Base-by-base conservation (phyloP, 2,888 invertebrate genomes). In the Biston betularia region DNA sequence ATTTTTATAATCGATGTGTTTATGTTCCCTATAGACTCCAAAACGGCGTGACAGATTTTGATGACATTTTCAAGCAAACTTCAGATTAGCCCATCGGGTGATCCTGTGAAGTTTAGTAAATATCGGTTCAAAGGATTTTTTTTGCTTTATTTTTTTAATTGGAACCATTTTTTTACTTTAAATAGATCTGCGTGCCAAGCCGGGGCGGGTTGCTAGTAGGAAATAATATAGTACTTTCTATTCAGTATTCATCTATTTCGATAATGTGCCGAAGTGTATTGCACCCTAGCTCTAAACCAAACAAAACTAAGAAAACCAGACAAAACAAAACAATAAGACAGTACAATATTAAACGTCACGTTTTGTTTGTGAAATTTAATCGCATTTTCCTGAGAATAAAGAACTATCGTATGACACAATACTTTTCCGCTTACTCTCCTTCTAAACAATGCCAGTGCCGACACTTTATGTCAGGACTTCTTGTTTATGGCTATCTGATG, bases 351-450 rank as follows among this genome's bases (percentile, higher is more conserved):
- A 54, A 53, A 54, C 12, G 34, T 40, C 42, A 34, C 38, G 53
- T 40, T 6, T 56, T 55, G 48, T 65, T 61, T 57, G 33, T 50
- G 61, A 46, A 57, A 65, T 55, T 38, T 7, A 46, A 67, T 58
- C 53, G 35, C 12, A 34, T 6, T 12, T 34, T 54, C 11, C 56
- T 12, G 11, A 44, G 46, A 52, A 53, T 15, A 52, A 53, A n/a
- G 42, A 45, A 48, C 53, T 50, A 40, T 57, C 58, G 9, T 15
- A 62, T 58, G 63, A 69, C 38, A 38, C 57, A 60, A 68, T 67
- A 69, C 67, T 54, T 64, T 48, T 50, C 62, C 49, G 44, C 56
- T 66, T 59, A 66, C 10, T 62, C 55, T 49, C 49, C 33, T 49
- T 12, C 33, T 45, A 50, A 52, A 68, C 66, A 61, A 50, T 63